Conservation (phyloP, 2,888 invertebrate species). For the Lasioglossum calceatum region DNA sequence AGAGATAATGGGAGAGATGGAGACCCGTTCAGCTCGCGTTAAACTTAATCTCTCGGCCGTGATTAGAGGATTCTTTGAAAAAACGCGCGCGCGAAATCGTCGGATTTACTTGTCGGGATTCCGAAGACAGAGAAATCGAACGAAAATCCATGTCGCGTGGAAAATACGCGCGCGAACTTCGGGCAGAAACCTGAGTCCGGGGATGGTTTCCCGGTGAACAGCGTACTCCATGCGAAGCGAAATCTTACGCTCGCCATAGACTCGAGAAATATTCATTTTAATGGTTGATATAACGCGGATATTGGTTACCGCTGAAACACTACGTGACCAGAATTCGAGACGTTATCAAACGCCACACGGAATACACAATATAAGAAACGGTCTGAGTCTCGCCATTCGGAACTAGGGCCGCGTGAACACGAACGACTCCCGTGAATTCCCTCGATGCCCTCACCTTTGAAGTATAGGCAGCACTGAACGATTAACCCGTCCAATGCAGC, state of each 20-base stretch:
- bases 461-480: not conserved
- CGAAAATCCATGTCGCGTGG: slow-evolving; percentile 3
- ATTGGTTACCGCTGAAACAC: slow-evolving; percentile 75
- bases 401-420: slow-evolving; percentile 25
- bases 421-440: slow-evolving; percentile 1
- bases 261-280: slow-evolving; percentile 79
- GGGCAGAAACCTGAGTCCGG: not conserved
- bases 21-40: not conserved
- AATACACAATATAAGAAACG: slow-evolving; percentile 55
- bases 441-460: not conserved
- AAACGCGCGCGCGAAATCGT: not conserved
- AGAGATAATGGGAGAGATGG: not conserved
- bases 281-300: slow-evolving; percentile 77
- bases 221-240: slow-evolving; percentile 6
- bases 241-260: slow-evolving; percentile 56
- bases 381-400: slow-evolving; percentile 22
- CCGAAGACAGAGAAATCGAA: slow-evolving; percentile 20
- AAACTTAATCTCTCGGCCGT: not conserved
- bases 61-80: not conserved
- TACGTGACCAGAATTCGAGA: slow-evolving; percentile 73
- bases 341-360: slow-evolving; percentile 50
- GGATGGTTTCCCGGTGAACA: not conserved
- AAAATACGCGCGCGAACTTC: not conserved
- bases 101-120: not conserved
- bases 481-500: slow-evolving; percentile 12